Base-by-base conservation (phyloP, 2,797 vertebrate genomes). In the Poeciliopsis gracilis region DNA sequence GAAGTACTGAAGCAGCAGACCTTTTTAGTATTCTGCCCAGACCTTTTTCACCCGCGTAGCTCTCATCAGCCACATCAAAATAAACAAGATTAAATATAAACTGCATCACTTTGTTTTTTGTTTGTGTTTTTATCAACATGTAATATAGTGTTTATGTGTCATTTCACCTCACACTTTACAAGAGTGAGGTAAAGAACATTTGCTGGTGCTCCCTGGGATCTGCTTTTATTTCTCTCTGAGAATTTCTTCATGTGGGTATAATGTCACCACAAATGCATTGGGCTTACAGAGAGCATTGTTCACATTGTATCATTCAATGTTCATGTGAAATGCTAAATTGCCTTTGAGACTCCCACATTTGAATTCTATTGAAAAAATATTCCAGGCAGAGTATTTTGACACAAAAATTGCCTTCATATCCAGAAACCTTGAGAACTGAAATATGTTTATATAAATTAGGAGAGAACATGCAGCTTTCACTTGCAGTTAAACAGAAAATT, bases 21-120 rank as follows among this genome's bases (percentile, higher is more conserved):
- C n/a, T 59, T 30, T 59, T 13, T 5, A 30, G 28, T 59, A 30
- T 59, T 59, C 57, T 88, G 84, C 79, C 63, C 85, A 83, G 81
- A 82, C 77, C 89, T 87, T 77, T 61, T 67, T 78, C 79, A 77
- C 75, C 79, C 66, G 84, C 80, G 85, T 81, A 88, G 72, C 87
- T 84, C 66, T 84, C 84, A 87, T 85, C 87, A 94, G 90, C 82
- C 82, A 84, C 87, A 89, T 92, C 91, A 90, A 91, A 87, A 87
- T 93, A 87, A 93, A 94, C 92, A 93, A 94, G 91, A 95, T 92
- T 91, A 94, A 88, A 85, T 25, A 78, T 93, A 94, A 95, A 93
- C 86, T 89, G 82, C 84, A 81, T 88, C 87, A 84, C 85, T 93
- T 91, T 94, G 89, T 94, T 90, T 49, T 2, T 49, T 18, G 5